Evolutionary conservation across 2,113 vertebrate species (phyloP).

Genomic region (Acanthisitta chloris): DNA sequence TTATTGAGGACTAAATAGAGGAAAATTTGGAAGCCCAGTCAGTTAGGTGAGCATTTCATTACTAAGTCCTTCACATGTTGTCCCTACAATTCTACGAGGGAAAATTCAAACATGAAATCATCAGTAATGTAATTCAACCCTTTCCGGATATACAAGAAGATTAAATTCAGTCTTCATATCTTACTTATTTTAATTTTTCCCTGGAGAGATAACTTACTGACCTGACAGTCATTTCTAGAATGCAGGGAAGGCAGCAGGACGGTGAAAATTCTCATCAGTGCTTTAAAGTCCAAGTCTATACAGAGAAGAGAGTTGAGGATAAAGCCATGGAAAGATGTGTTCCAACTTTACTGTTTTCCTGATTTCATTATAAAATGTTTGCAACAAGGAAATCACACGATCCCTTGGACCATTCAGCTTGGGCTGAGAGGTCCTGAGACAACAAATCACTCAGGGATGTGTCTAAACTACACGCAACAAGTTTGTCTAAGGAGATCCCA

Average conservation of each 20-base stretch:
- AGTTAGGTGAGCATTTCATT: background rate
- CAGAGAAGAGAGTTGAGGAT: background rate
- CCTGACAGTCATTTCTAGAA: background rate
- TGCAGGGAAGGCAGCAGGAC: background rate
- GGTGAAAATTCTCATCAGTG: background rate
- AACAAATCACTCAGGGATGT: background rate
- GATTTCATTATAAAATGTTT: background rate
- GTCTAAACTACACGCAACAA: background rate
- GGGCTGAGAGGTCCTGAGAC: background rate
- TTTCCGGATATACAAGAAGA: constrained; percentile 8
- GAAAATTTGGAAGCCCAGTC: background rate
- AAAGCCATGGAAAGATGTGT: background rate
- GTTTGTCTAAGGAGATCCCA: background rate
- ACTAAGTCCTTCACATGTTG: background rate
- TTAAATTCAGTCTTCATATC: constrained; percentile 8
- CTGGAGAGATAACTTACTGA: background rate
- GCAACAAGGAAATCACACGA: background rate
- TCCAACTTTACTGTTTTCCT: background rate
- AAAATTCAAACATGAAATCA: background rate
- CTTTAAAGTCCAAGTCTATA: background rate
- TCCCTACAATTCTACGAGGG: background rate
- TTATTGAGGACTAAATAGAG: background rate
- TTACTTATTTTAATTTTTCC: background rate
- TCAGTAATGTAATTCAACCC: background rate
- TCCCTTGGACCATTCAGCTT: background rate